Evolutionary conservation across 2,888 invertebrate genomes (phyloP).

Genomic region (Lysandra bellargus): DNA sequence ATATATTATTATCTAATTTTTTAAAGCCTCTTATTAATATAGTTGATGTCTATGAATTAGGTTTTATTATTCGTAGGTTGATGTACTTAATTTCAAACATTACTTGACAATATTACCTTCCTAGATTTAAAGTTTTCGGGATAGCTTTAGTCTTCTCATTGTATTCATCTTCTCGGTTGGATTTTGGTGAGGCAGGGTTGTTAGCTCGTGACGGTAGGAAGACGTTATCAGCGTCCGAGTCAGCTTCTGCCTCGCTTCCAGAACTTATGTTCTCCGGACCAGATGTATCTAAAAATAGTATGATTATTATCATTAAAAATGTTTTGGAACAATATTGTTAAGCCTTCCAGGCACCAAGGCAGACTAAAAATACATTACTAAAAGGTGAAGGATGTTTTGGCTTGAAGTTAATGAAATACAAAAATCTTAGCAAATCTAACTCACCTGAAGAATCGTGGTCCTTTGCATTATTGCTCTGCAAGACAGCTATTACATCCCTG

Average conservation of each 20-base stretch:
- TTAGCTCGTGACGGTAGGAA: constrained; percentile 70
- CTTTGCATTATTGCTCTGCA: constrained; percentile 84
- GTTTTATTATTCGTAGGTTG: too few species aligned
- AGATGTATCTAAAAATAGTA: constrained; percentile 61
- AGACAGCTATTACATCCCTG: constrained; percentile 85
- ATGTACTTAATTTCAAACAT: too few species aligned
- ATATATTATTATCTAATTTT: neutral
- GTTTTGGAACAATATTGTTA: too few species aligned
- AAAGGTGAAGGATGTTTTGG: neutral
- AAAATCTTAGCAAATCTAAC: constrained; percentile 7
- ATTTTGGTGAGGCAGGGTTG: constrained; percentile 54
- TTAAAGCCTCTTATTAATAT: too few species aligned
- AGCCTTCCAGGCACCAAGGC: too few species aligned
- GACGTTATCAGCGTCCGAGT: constrained; percentile 76
- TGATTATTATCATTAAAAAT: too few species aligned
- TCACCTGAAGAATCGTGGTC: constrained; percentile 75
- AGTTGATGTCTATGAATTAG: too few species aligned
- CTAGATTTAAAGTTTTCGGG: constrained; percentile 73
- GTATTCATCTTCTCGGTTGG: constrained; percentile 49
- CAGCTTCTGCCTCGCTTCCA: constrained; percentile 72
- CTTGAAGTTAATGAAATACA: neutral
- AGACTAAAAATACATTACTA: too few species aligned
- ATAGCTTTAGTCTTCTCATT: constrained; percentile 60
- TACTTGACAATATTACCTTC: constrained; percentile 53
- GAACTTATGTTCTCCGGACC: constrained; percentile 85